phyloP scores from a whole-genome alignment of 2,888 invertebrate species.

The Mayetiola destructor region DNA sequence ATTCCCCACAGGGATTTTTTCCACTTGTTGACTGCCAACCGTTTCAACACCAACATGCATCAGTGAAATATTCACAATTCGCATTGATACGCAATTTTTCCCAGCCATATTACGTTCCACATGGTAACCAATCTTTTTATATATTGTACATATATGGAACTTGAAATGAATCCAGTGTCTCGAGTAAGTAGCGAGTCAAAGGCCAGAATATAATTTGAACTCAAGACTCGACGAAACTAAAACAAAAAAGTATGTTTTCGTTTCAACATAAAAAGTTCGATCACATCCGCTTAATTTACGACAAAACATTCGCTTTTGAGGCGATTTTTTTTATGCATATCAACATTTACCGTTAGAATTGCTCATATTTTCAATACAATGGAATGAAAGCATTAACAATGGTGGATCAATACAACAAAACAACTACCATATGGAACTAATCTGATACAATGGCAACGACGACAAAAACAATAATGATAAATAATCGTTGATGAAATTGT shows the following conservation, averaged over 20 bases:
- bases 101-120: neutral
- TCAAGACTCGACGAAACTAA: neutral
- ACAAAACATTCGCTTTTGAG: no score
- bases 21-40: conserved; percentile 13
- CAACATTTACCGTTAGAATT: neutral
- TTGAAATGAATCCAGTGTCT: neutral
- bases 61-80: neutral
- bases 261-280: neutral
- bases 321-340: no score
- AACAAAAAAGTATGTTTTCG: neutral
- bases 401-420: no score
- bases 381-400: no score
- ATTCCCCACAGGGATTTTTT: conserved; percentile 10
- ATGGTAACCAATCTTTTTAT: neutral
- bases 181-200: neutral
- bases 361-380: no score
- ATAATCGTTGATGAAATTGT: no score
- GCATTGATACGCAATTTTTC: neutral
- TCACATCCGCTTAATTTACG: conserved; percentile 10
- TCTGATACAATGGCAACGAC: no score
- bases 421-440: no score
- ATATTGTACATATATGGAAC: no score
- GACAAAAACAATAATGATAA: no score
- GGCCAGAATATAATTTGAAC: neutral
- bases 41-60: conserved; percentile 6